Conservation (phyloP, 1,140 invertebrate genomes). For the Brachionus sp. region DNA sequence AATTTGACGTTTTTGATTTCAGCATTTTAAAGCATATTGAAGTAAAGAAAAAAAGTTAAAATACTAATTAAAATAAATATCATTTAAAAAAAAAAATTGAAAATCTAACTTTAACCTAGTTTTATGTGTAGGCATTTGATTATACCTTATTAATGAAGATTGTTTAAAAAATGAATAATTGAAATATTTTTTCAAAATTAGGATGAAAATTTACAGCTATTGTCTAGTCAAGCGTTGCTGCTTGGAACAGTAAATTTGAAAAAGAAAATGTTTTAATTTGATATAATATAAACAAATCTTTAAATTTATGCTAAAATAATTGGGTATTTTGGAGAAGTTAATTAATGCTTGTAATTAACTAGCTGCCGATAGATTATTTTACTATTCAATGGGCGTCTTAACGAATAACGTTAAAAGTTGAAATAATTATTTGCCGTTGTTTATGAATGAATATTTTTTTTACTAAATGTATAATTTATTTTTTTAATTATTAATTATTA, state of each 20-base stretch:
- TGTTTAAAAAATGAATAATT: too few relatives aligned
- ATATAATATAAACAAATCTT: not conserved
- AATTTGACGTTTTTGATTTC: too few relatives aligned
- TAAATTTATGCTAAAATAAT: not conserved
- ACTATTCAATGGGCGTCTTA: not conserved
- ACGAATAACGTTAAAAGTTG: not conserved
- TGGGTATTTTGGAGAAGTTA: not conserved
- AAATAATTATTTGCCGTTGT: not conserved
- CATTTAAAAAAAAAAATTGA: too few relatives aligned
- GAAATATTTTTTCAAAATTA: too few relatives aligned
- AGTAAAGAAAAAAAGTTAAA: too few relatives aligned
- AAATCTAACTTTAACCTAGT: too few relatives aligned
- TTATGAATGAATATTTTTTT: not conserved
- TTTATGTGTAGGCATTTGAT: too few relatives aligned
- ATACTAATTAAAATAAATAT: too few relatives aligned
- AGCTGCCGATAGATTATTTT: not conserved
- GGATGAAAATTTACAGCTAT: not conserved
- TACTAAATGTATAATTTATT: not conserved
- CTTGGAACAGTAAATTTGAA: not conserved
- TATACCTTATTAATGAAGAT: too few relatives aligned
- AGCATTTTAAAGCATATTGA: too few relatives aligned
- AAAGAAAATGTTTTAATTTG: not conserved
- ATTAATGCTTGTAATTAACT: not conserved
- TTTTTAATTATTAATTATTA: slow-evolving; percentile 6
- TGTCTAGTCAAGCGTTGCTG: not conserved